Conservation (phyloP, 2,888 invertebrate species). For the Ganaspis brasiliensis region DNA sequence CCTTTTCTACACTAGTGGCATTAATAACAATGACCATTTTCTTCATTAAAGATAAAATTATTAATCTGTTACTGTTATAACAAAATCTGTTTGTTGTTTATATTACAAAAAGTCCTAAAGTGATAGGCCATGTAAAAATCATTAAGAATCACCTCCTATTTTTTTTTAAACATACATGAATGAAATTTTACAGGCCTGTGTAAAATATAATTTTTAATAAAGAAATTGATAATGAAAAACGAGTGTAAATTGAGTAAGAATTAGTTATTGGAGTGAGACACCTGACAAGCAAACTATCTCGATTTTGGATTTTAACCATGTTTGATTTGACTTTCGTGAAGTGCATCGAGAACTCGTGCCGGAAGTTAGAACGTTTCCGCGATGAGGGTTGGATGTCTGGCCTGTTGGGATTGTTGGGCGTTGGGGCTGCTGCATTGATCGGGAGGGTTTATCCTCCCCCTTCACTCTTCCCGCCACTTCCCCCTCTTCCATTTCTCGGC, state of each 20-base stretch:
- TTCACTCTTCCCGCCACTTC: constrained; percentile 45
- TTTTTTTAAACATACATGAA: too few species aligned
- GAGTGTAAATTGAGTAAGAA: constrained; percentile 1
- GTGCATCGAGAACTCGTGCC: constrained; percentile 30
- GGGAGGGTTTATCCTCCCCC: constrained; percentile 66
- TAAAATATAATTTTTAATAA: too few species aligned
- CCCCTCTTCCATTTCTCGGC: constrained; percentile 46
- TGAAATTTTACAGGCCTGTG: too few species aligned
- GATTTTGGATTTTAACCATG: not conserved
- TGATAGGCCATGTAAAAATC: too few species aligned
- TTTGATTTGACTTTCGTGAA: constrained; percentile 31
- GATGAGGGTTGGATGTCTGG: constrained; percentile 57
- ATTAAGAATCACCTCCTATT: too few species aligned
- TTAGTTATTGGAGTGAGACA: not conserved
- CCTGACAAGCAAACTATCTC: not conserved
- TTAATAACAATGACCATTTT: too few species aligned
- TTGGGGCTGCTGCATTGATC: constrained; percentile 77
- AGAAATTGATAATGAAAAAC: not conserved
- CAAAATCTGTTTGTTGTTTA: too few species aligned
- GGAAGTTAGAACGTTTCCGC: constrained; percentile 56
- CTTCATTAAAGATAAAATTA: too few species aligned
- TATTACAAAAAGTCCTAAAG: too few species aligned
- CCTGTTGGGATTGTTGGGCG: constrained; percentile 69
- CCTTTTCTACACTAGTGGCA: too few species aligned
- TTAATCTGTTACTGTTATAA: too few species aligned